Base-by-base conservation (phyloP, 2,113 vertebrate genomes). In the Psammodynastes pulverulentus region DNA sequence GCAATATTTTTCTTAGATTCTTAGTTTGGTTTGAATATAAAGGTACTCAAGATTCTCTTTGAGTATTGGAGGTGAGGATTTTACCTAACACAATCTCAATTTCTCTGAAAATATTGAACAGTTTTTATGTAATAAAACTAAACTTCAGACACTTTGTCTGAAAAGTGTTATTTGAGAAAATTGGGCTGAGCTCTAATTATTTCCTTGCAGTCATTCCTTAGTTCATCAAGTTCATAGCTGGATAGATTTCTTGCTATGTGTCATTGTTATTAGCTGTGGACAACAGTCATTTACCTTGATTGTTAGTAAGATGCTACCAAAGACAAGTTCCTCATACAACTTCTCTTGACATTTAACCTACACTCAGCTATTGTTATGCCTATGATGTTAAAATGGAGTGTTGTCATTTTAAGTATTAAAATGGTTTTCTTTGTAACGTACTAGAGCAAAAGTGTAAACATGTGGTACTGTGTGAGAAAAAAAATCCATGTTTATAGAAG, bases 401-500 rank as follows among this genome's bases (percentile, higher is more conserved):
- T 94, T 95, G 90, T 34, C 56, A 95, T 72, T 92, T 67, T 96
- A 51, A 94, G 95, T 95, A 93, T 87, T 92, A 95, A 96, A 96
- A 96, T 94, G 95, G 94, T 95, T 94, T 95, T 94, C 94, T 94
- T 90, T 94, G 88, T 95, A 93, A 94, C 53, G 90, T 95, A 95
- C 94, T 93, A 94, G 89, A 94, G 85, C 93, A 92, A 95, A 79
- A 96, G 94, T 48, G 92, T 93, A 94, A 94, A 94, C 91, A 96
- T 95, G 88, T 93, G 94, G 86, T 88, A 52, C 67, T 96, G 8
- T 95, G 93, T 94, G 96, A 95, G 94, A 95, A 95, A 94, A 79
- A n/a, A 94, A 72, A n/a, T 88, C 89, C 90, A 45, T 86, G 85
- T 46, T 79, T 92, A 91, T 72, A 94, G 93, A 96, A 96, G 92